Base-by-base conservation (phyloP, 2,888 invertebrate genomes). In the Camptogramma bilineatum region DNA sequence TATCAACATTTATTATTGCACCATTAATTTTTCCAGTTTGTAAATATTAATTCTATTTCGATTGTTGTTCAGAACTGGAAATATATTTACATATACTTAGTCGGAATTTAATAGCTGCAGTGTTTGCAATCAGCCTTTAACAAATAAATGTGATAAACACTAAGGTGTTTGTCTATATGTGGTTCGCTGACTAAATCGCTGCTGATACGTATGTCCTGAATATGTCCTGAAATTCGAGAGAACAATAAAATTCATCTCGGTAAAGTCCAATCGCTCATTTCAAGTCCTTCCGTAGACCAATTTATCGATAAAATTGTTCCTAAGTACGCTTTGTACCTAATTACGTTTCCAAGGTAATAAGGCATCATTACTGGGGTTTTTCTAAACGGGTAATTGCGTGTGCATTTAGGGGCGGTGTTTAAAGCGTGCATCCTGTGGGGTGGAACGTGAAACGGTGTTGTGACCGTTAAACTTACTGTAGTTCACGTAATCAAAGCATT, bases 301-400 rank as follows among this genome's bases (percentile, higher is more conserved):
- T 9, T 10, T 13, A 39, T 39, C 13, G 34, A 13, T 13, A 39
- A 2, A 16, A 44, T 44, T 17, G 17, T 44, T 5, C 44, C 8
- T 39, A 39, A 39, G 2, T 39, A 39, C 13, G 39, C 44, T 16
- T 44, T 13, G 18, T 31, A 48, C 18, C 18, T 34, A 42, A 17
- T 39, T 54, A 44, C 34, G 59, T 53, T 62, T 21, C 56, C 18
- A 44, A 51, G 52, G 52, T 56, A 51, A 62, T 59, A 46, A 60
- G 52, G 64, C 69, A 73, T 76, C 73, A 75, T 78, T 75, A 72
- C 61, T 76, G 62, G 54, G 52, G 47, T 78, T 80, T 81, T 80
- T 81, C 75, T 79, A 76, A 76, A 73, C 69, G 74, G 70, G 75
- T 75, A 82, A 82, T 82, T 80, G 78, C 70, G 73, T 56, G 66